Conservation (phyloP, 2,797 vertebrate species). For the Smutsia gigantea region DNA sequence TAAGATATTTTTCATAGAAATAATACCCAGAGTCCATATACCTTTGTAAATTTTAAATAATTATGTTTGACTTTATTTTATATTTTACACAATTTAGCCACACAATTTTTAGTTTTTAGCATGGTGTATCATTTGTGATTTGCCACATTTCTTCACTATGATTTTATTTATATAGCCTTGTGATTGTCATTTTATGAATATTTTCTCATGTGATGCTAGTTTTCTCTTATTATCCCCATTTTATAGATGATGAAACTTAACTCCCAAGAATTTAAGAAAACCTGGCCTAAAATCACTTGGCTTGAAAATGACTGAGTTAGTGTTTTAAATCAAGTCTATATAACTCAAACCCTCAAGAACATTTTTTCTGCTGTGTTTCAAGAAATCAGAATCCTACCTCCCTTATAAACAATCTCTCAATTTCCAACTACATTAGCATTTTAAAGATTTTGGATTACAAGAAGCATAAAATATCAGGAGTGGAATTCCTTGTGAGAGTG, state of each 20-base stretch:
- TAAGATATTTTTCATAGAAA: background rate
- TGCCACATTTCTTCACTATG: background rate
- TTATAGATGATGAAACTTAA: background rate
- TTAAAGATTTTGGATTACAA: background rate
- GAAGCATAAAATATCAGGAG: background rate
- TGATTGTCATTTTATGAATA: background rate
- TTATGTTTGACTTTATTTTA: background rate
- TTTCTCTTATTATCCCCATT: background rate
- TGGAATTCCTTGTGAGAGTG: background rate
- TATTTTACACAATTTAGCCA: background rate
- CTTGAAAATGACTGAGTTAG: background rate
- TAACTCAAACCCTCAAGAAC: background rate
- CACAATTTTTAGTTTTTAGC: background rate
- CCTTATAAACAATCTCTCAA: background rate
- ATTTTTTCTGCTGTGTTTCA: background rate
- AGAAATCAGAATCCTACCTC: background rate
- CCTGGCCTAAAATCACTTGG: background rate
- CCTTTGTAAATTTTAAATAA: background rate
- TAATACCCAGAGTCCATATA: no score
- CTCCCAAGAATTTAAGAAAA: background rate
- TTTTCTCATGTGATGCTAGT: background rate
- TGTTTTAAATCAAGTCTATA: background rate
- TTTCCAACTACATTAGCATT: background rate
- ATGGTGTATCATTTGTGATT: background rate
- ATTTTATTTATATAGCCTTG: background rate